A percentile compares a stretch with the other conserved stretches of the same genome.
Evolutionary conservation across 2,888 invertebrate species (phyloP).

Genomic region (Laspeyria flexula): DNA sequence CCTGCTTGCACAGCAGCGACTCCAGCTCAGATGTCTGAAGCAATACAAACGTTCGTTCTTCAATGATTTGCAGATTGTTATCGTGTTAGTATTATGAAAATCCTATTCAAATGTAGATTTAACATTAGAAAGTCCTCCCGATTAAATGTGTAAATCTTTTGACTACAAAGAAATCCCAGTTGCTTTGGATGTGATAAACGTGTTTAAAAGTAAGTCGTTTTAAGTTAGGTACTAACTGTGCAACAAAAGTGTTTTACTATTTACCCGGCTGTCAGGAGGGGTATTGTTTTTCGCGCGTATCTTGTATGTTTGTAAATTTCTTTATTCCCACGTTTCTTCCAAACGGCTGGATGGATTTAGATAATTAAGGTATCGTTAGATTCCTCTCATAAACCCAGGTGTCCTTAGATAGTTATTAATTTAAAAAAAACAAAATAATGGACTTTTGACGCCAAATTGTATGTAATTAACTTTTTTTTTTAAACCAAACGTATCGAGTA

Average conservation of each 20-base stretch:
- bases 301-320: too few species aligned
- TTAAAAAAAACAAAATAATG: too few species aligned
- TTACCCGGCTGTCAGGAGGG: too few species aligned
- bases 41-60: constrained; percentile 27
- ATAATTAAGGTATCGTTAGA: too few species aligned
- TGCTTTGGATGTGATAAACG: constrained; percentile 21
- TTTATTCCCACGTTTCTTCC: too few species aligned
- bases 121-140: constrained; percentile 34
- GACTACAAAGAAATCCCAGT: constrained; percentile 25
- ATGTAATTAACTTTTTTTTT: too few species aligned
- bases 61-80: constrained; percentile 30
- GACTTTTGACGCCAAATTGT: too few species aligned
- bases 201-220: not conserved
- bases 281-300: too few species aligned
- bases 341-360: too few species aligned
- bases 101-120: constrained; percentile 49
- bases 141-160: constrained; percentile 28
- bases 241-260: not conserved
- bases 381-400: too few species aligned
- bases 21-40: constrained; percentile 92
- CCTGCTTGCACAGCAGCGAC: constrained; percentile 92
- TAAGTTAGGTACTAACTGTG: not conserved
- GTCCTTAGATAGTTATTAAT: too few species aligned
- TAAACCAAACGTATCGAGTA: too few species aligned
- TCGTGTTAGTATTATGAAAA: constrained; percentile 40